These are phyloP conservation scores for Melolontha melolontha DNA, from an alignment of 2,888 invertebrate species.

Conservation along the genomic window DNA sequence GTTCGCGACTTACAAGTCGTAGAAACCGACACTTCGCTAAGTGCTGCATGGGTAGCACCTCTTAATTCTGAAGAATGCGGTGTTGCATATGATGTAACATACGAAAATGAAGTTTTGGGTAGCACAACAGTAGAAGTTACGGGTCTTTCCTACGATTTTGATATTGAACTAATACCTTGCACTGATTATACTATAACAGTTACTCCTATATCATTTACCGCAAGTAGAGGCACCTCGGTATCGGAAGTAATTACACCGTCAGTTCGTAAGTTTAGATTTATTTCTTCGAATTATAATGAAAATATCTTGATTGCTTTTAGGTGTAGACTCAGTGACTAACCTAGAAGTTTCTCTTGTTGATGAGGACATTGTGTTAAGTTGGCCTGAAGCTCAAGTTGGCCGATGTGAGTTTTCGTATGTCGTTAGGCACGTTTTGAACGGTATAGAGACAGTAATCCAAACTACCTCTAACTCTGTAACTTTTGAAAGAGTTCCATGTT, in stretches of 20 bases:
- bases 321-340: neutral
- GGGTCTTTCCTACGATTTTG: constrained; percentile 20
- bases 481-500: constrained; percentile 33
- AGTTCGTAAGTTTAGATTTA: constrained; percentile 15
- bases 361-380: constrained; percentile 1
- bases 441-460: neutral
- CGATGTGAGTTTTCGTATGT: constrained; percentile 6
- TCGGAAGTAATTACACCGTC: constrained; percentile 6
- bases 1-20: constrained; percentile 22
- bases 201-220: constrained; percentile 37
- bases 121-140: constrained; percentile 1
- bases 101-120: constrained; percentile 36
- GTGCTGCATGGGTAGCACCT: constrained; percentile 36
- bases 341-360: neutral
- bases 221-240: constrained; percentile 20
- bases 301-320: neutral
- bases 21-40: constrained; percentile 11
- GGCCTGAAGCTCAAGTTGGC: constrained; percentile 1
- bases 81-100: constrained; percentile 37
- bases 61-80: constrained; percentile 42
- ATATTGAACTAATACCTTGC: constrained; percentile 36
- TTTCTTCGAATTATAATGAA: neutral
- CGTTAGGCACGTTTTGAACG: constrained; percentile 8
- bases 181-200: constrained; percentile 36
- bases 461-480: neutral